These are phyloP conservation scores for Sturnus vulgaris DNA, from an alignment of 2,113 vertebrate genomes.

Conservation along the genomic window DNA sequence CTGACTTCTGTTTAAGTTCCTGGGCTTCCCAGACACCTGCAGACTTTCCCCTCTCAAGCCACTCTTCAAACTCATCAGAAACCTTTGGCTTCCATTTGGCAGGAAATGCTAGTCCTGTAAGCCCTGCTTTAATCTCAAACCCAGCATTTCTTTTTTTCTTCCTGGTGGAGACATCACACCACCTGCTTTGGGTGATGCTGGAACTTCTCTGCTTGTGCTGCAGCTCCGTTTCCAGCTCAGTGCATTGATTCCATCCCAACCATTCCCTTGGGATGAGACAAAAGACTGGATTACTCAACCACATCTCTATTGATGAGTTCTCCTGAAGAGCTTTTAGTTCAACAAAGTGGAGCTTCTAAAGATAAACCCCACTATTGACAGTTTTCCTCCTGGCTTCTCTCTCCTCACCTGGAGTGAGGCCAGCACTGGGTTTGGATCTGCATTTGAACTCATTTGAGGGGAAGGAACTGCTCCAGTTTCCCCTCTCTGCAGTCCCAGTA, in stretches of 20 bases:
- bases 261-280: not conserved
- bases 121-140: not conserved
- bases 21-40: not conserved
- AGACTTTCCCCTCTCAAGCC: not conserved
- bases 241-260: not conserved
- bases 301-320: accelerated
- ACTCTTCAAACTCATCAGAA: not conserved
- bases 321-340: not conserved
- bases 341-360: not conserved
- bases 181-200: not conserved
- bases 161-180: not conserved
- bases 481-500: not conserved
- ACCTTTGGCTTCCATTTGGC: not conserved
- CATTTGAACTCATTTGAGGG: not conserved
- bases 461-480: not conserved
- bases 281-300: not conserved
- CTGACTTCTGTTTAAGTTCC: not conserved
- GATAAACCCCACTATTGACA: not conserved
- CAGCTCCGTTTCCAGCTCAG: not conserved
- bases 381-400: not conserved
- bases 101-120: not conserved
- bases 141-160: not conserved
- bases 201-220: not conserved
- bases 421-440: not conserved
- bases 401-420: not conserved